phyloP scores from a whole-genome alignment of 1,140 invertebrate genomes.

The Scylla paramamosain region DNA sequence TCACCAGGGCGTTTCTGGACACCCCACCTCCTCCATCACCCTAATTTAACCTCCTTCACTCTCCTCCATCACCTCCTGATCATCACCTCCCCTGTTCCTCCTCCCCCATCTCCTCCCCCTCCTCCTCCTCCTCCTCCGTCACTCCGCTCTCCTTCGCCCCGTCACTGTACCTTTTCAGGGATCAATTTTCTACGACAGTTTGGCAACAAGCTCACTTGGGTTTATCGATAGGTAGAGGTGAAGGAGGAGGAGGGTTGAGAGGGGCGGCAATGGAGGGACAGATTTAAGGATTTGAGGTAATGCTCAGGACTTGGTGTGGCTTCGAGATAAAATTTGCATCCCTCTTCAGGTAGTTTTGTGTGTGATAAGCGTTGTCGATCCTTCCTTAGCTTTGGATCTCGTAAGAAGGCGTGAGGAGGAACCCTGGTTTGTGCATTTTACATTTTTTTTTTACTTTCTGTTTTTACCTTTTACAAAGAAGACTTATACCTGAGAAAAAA shows the following conservation, averaged over 20 bases:
- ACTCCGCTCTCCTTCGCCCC: not conserved
- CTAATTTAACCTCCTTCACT: not conserved
- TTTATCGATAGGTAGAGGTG: not conserved
- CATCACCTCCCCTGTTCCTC: not conserved
- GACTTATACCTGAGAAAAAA: not conserved
- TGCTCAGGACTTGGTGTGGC: not conserved
- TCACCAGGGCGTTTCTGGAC: not conserved
- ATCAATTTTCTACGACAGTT: not conserved
- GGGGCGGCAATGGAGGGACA: not conserved
- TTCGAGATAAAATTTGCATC: not conserved
- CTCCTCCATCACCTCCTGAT: slow-evolving; percentile 11
- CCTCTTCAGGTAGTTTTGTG: not conserved
- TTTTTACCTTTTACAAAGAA: too few relatives aligned
- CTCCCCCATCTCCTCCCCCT: not conserved
- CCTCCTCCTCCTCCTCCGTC: not conserved
- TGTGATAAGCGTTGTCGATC: not conserved
- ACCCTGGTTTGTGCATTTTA: too few relatives aligned
- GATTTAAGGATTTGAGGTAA: too few relatives aligned
- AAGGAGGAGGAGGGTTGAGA: not conserved
- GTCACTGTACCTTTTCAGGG: not conserved
- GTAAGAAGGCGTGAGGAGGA: not conserved
- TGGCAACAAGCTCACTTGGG: not conserved
- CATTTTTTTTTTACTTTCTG: too few relatives aligned
- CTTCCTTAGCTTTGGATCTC: not conserved
- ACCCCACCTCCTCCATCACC: not conserved